Evolutionary conservation across 2,888 invertebrate species (phyloP), one percentile per base, ranked within the genome.

Genomic region (Aphrophora alni): DNA sequence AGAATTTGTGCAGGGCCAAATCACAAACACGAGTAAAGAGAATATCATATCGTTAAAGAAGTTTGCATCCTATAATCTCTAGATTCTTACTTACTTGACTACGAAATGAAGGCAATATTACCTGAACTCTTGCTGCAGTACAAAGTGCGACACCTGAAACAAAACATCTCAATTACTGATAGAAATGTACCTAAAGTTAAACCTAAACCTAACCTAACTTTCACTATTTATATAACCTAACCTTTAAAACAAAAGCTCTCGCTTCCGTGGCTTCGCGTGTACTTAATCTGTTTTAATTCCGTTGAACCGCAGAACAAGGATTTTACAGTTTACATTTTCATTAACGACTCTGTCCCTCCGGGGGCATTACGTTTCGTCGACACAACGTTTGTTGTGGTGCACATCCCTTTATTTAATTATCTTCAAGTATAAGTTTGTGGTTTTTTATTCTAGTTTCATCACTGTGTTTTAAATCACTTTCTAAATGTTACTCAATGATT

Each of bases 121-220:
- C 59, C 59, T 59, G 59, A 21, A n/a, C 59, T 21, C 59, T 59
- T n/a, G n/a, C 59, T 3, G 59, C 59, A 21, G 59, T 1, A 21
- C 59, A n/a, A 21, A 59, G 2, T 21, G 59, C 21, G 5, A 59
- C 59, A 21, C 59, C 59, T 59, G 59, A 59, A 59, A 59, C 59
- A 59, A 21, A 59, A 59, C 59, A 21, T 59, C n/a, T 21, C 59
- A 59, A 59, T 59, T 59, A 59, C 21, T 21, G 21, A 21, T 21
- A n/a, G 59, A 59, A n/a, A 59, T 44, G 21, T 59, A 59, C n/a
- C 59, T 59, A 59, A 59, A 59, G n/a, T n/a, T n/a, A n/a, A n/a
- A n/a, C n/a, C n/a, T n/a, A n/a, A n/a, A n/a, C n/a, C 21, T 59
- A 21, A 59, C 21, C 0, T 59, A 21, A 14, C 21, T 59, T 59